Evolutionary conservation across 2,888 invertebrate genomes (phyloP), one percentile per base, ranked within the genome.

Genomic region (Clepsis dumicolana): DNA sequence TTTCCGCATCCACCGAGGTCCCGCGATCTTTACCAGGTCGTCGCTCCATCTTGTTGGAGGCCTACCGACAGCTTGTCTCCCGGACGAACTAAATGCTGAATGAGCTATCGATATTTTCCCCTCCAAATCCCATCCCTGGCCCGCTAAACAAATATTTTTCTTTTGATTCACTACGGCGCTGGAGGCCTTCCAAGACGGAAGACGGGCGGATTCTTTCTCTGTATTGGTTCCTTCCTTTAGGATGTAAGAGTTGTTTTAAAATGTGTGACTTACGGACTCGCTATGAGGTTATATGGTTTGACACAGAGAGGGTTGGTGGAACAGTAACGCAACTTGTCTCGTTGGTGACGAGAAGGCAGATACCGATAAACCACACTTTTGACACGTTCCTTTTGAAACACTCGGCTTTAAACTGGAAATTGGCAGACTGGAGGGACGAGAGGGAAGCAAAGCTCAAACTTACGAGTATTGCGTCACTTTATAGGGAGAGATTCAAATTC

Each of bases 151-250:
- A 68, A 68, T 68, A 68, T 68, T 77, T 77, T 73, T 73, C 74
- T 77, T 83, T 80, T 82, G 82, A 85, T 82, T 84, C 81, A 77
- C 70, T 76, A 59, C 64, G 70, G 52, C 56, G 68, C 82, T 87
- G 87, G 87, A 86, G 73, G 72, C 52, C 64, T 80, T 86, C 85
- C 86, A 87, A 85, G 62, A 54, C 74, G 83, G 81, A 82, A 81
- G 77, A 73, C 71, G 79, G 77, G 74, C 74, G 78, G 78, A 75
- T 76, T 80, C 78, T 79, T 79, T 75, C 69, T 78, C 73, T 77
- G 81, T 85, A 83, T 84, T 84, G 80, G 83, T 85, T 85, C 86
- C 86, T 86, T 86, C 83, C 86, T 77, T 70, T 71, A 68, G 73
- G 74, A 72, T 70, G 72, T 68, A 70, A 60, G 71, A 69, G 70